phyloP scores from a whole-genome alignment of 2,888 invertebrate genomes.

The Nebria salina region DNA sequence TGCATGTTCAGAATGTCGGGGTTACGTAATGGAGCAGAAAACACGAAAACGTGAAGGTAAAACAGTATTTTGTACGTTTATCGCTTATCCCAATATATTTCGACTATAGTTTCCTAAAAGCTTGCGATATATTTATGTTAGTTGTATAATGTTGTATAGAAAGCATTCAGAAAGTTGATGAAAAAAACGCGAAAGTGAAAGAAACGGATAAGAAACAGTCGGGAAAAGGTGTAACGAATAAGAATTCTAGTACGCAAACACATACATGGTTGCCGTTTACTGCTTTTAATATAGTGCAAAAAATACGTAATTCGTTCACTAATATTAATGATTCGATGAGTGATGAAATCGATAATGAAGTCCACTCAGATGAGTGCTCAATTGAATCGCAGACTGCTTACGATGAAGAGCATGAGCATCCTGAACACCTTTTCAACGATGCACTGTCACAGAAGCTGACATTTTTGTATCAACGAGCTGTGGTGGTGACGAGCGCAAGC shows the following conservation, averaged over 20 bases:
- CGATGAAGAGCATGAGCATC: not conserved
- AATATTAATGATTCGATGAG: not conserved
- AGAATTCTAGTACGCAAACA: not conserved
- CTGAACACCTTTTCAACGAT: constrained; percentile 49
- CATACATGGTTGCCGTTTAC: not conserved
- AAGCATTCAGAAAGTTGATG: too few species aligned
- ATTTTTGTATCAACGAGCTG: constrained; percentile 55
- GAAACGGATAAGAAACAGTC: not conserved
- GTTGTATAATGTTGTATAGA: too few species aligned
- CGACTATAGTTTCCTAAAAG: too few species aligned
- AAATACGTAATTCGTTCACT: constrained; percentile 2
- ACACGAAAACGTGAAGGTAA: too few species aligned
- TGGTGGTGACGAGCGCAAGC: constrained; percentile 54
- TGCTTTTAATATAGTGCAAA: not conserved
- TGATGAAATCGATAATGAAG: not conserved
- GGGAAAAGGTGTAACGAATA: not conserved
- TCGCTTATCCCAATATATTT: too few species aligned
- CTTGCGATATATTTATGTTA: too few species aligned
- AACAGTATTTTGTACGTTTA: too few species aligned
- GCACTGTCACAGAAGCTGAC: constrained; percentile 53
- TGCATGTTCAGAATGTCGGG: too few species aligned
- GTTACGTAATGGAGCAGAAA: too few species aligned
- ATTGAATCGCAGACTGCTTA: not conserved
- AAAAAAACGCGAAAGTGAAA: not conserved
- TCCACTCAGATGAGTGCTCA: not conserved